phyloP scores from a whole-genome alignment of 1,140 invertebrate genomes.

The Helicoverpa armigera region DNA sequence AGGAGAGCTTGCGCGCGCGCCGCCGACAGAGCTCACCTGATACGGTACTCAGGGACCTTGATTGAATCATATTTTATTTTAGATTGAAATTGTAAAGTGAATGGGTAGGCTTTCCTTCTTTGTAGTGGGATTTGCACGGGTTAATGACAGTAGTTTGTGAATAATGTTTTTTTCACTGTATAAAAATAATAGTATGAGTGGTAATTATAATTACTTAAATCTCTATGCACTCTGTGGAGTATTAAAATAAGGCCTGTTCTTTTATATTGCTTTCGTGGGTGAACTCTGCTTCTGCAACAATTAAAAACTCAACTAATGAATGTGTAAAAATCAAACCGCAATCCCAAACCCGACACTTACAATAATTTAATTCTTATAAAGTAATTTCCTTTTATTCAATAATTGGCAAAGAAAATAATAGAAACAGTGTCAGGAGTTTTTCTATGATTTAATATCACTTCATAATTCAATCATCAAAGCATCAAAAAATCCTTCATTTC shows the following conservation, averaged over 20 bases:
- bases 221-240: no score
- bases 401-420: no score
- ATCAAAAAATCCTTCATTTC: background rate
- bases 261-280: no score
- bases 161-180: background rate
- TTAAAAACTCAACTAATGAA: no score
- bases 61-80: slow-evolving; percentile 32
- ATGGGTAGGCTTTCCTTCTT: background rate
- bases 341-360: no score
- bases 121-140: background rate
- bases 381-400: no score
- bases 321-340: no score
- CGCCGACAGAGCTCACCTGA: slow-evolving; percentile 17
- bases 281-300: no score
- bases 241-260: no score
- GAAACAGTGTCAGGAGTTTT: no score
- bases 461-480: slow-evolving; percentile 11
- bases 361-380: no score
- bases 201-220: no score
- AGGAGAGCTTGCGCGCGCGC: slow-evolving; percentile 61
- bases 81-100: slow-evolving; percentile 2
- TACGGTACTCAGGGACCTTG: slow-evolving; percentile 15
- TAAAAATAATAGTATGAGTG: background rate
- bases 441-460: background rate
- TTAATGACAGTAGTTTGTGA: background rate